Base-by-base conservation (phyloP, 2,888 invertebrate species). In the Cheilosia scutellata region DNA sequence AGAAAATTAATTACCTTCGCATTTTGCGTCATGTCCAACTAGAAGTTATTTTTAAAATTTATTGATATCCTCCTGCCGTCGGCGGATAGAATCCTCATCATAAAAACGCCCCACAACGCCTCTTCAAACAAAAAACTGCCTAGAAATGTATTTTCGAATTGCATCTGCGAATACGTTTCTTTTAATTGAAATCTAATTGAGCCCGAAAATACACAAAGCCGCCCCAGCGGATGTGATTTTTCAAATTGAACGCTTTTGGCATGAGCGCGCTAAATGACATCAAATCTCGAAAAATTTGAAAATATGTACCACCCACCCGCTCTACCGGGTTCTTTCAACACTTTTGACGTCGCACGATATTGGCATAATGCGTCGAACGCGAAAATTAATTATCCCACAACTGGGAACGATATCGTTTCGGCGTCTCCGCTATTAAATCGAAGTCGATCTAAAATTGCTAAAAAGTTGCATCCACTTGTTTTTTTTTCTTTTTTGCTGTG, bases 161-260 rank as follows among this genome's bases (percentile, higher is more conserved):
- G 78, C 74, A 79, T 58, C 40, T 63, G 65, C 49, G 13, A 42
- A 44, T 60, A 40, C 4, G 37, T 78, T 49, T 44, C 42, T 63
- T 58, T 55, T 65, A 83, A 83, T 82, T 65, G 74, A 68, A 79
- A 37, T 44, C 74, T 58, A 79, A 79, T 79, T 79, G 79, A 84
- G 63, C 63, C 29, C 25, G 37, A 37, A 37, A 62, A 42, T 63
- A 70, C 44, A 72, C 57, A 57, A 70, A 55, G 62, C 68, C 49
- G 25, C 20, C 49, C 20, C 55, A 44, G 29, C 79, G 70, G 68
- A 83, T 66, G 72, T 72, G 31, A 72, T 78, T 74, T 68, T 72
- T 83, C 62, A 70, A 68, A 77, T 55, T 55, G 44, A 68, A 55
- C 62, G 4, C 44, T 47, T 29, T 47, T 68, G 72, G 65, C 79